phyloP scores from a whole-genome alignment of 2,888 invertebrate species.

The Leptinotarsa rubiginosa region DNA sequence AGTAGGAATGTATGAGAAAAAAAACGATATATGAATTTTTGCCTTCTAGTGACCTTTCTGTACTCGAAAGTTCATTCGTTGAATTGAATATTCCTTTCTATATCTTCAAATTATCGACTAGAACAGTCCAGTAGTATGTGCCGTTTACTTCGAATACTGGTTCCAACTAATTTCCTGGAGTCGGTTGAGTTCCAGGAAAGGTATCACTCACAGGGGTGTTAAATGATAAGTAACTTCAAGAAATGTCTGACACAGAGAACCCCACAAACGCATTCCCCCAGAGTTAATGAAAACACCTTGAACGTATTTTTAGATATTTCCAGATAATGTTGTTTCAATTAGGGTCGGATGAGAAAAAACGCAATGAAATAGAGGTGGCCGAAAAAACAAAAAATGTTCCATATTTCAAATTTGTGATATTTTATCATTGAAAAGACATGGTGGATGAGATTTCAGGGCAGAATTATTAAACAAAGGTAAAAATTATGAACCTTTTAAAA shows the following conservation, averaged over 20 bases:
- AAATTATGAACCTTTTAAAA: too few species aligned
- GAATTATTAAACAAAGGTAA: too few species aligned
- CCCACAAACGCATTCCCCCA: background rate
- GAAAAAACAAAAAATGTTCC: too few species aligned
- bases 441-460: too few species aligned
- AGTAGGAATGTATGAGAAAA: too few species aligned
- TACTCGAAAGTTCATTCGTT: too few species aligned
- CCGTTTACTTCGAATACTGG: background rate
- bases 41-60: too few species aligned
- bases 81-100: too few species aligned
- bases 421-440: too few species aligned
- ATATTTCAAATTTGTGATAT: too few species aligned
- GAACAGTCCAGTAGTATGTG: background rate
- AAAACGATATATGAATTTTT: too few species aligned
- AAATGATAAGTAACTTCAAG: slow-evolving; percentile 15
- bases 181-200: background rate
- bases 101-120: too few species aligned
- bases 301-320: slow-evolving; percentile 18
- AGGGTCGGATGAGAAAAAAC: background rate
- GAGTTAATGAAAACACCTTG: background rate
- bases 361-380: background rate
- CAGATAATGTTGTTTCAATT: background rate
- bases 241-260: slow-evolving; percentile 18
- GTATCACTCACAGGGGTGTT: slow-evolving; percentile 18
- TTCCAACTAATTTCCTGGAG: background rate